Base-by-base conservation (phyloP, 2,113 vertebrate genomes). In the Chamaea fasciata region DNA sequence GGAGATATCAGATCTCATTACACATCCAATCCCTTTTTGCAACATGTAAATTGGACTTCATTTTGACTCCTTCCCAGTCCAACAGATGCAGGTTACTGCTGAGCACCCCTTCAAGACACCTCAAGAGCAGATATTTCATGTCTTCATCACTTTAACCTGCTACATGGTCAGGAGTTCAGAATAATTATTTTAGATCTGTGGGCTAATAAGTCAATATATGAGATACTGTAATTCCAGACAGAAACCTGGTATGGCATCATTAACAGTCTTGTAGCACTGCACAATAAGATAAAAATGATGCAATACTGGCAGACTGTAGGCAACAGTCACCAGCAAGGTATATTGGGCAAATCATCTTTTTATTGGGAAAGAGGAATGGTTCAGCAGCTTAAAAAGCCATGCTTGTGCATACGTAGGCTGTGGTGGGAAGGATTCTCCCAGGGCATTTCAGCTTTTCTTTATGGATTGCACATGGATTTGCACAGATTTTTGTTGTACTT, bases 1-100 rank as follows among this genome's bases (percentile, higher is more conserved):
- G 91, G 87, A 94, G 89, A 85, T 53, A 97, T 95, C 96, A 95
- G 89, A 80, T 96, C 87, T 97, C 89, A 95, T 97, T 97, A 97
- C 89, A 37, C 23, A 59, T 62, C 94, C 92, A 90, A 46, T 96
- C 67, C 92, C 82, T 94, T 96, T 92, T 41, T 94, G 78, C 94
- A 94, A 96, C 92, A 96, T 97, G 95, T 83, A 97, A 94, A 97
- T 95, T 96, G 82, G 53, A 49, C 85, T 96, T 94, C 41, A 46
- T 94, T 95, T 90, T 94, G 76, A 87, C 56, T 95, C 49, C 68
- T 49, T 92, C 81, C 33, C 87, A 42, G 65, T 24, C 85, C 44
- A 77, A 64, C n/a, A 41, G 76, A 47, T 10, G 42, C 64, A 92
- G 1, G 1, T 56, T 76, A 42, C 27, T 87, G 73, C 82, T 85